Evolutionary conservation across 1,140 invertebrate species (phyloP), one percentile per base, ranked within the genome.

Genomic region (Solenopsis invicta): DNA sequence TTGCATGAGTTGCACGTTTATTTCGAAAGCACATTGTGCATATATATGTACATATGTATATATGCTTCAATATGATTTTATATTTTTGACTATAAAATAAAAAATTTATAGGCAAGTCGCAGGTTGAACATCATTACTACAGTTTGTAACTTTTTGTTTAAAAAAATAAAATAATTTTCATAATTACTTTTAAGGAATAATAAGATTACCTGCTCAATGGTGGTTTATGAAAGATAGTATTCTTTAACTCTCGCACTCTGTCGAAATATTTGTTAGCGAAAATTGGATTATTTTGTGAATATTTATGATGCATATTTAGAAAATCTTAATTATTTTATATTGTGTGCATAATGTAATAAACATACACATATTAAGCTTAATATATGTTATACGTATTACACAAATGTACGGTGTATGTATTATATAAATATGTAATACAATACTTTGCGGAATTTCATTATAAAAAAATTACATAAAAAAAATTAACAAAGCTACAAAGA

Each of bases 401-500:
- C 12, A 66, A 37, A 41, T 3, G 8, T 18, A 34, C 4, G n/a
- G 0, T 66, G 16, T n/a, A 67, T 10, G 10, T 67, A 66, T 66
- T 41, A 66, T 16, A 72, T 1, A 52, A 72, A 52, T 72, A 52
- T 34, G 29, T 56, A 52, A 56, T 56, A 56, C 12, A 74, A 37
- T 37, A 64, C 12, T 34, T 10, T n/a, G 5, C 5, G 64, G 10
- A 62, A 45, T 62, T 16, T 45, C 2, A 62, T 45, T 16, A 24
- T 18, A 74, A n/a, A 21, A 24, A 50, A 52, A 50, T 13, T 64
- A 4, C 6, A 10, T 13, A n/a, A n/a, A n/a, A 34, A 66, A 78
- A 34, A 66, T 78, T 37, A 18, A 66, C 16, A 2, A 0, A 66
- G 6, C 10, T 29, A 29, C 12, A 4, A 59, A 3, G n/a, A 76